Percentiles rank a stretch among this genome's conserved stretches.
These are phyloP conservation scores for Phalangium opilio DNA, from an alignment of 2,888 invertebrate species.

Conservation along the genomic window DNA sequence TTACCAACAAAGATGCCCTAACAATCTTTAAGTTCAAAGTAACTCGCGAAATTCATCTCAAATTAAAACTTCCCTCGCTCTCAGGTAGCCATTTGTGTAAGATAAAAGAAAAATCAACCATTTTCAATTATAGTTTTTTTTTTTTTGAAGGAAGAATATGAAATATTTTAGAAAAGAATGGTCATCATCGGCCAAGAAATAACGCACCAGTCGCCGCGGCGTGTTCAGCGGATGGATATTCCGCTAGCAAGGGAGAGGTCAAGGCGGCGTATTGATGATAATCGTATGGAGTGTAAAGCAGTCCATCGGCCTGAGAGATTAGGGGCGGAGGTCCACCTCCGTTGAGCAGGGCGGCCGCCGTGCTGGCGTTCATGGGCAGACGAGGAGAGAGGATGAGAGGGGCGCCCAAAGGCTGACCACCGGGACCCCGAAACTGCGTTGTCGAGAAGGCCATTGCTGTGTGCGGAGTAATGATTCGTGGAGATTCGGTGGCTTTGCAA, in stretches of 20 bases:
- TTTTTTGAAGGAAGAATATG: too few relatives aligned
- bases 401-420: constrained; percentile 54
- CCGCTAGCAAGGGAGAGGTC: neutral
- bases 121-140: too few relatives aligned
- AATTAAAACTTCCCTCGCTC: too few relatives aligned
- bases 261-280: constrained; percentile 42
- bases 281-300: constrained; percentile 75
- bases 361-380: constrained; percentile 53
- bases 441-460: constrained; percentile 11
- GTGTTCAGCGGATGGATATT: neutral
- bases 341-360: constrained; percentile 46
- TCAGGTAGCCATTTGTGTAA: too few relatives aligned
- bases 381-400: constrained; percentile 82
- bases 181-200: too few relatives aligned
- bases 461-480: constrained; percentile 17
- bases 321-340: constrained; percentile 44
- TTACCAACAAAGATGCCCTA: too few relatives aligned
- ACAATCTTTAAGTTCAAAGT: too few relatives aligned
- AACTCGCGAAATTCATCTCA: too few relatives aligned
- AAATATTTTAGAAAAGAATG: too few relatives aligned
- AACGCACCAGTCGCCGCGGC: neutral
- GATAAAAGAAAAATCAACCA: too few relatives aligned
- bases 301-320: constrained; percentile 46
- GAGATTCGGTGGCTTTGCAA: constrained; percentile 17
- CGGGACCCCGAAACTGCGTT: constrained; percentile 28